These are phyloP conservation scores for Pristionchus entomophagus DNA, from an alignment of 2,888 invertebrate species.

Conservation along the genomic window DNA sequence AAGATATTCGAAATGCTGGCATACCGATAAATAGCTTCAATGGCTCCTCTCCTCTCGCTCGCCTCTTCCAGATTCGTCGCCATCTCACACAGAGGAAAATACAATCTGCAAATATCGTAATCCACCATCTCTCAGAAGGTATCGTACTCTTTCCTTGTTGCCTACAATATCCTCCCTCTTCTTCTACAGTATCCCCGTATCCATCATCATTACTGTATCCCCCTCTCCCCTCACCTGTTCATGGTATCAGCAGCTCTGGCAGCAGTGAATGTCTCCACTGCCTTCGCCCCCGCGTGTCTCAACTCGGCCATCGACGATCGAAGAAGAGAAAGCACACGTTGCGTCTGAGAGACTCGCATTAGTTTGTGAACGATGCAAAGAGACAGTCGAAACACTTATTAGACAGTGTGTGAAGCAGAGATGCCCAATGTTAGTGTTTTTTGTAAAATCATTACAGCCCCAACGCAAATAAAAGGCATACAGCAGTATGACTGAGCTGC, in stretches of 20 bases:
- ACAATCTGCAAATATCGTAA: slow-evolving; percentile 48
- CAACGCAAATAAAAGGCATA: background rate
- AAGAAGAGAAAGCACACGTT: background rate
- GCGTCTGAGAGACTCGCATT: background rate
- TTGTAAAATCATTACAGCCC: no score
- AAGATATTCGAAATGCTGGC: background rate
- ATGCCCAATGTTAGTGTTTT: no score
- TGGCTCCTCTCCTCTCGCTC: slow-evolving; percentile 55
- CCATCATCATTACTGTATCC: no score
- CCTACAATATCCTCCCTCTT: background rate
- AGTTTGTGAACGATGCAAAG: background rate
- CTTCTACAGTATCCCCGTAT: no score
- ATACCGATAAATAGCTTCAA: slow-evolving; percentile 51
- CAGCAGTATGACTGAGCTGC: slow-evolving; percentile 53
- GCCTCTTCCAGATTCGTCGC: slow-evolving; percentile 52
- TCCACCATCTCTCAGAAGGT: background rate
- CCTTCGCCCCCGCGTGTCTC: slow-evolving; percentile 61
- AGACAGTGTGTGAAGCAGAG: background rate
- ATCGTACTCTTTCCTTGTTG: background rate
- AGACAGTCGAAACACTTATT: background rate
- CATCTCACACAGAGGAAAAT: slow-evolving; percentile 51
- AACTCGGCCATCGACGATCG: background rate
- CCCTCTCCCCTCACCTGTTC: slow-evolving; percentile 43
- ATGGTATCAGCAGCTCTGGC: slow-evolving; percentile 56
- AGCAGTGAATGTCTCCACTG: slow-evolving; percentile 61